Evolutionary conservation across 64 coral and sea anemone genomes (phyloP), one percentile per base, ranked within the genome.

Genomic region (Montipora capricornis): DNA sequence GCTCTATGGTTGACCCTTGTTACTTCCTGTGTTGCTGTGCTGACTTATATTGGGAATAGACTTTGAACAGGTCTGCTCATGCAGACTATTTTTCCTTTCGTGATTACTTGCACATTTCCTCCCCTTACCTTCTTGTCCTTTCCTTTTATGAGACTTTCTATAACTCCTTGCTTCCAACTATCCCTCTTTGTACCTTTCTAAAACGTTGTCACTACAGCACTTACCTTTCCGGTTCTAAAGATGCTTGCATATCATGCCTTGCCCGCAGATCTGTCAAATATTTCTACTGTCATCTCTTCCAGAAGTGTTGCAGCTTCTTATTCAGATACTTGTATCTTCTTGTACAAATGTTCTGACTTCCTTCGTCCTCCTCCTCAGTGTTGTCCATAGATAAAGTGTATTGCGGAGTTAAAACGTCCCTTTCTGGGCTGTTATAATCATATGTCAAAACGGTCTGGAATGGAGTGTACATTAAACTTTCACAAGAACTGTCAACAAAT

Each of bases 61-160:
- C 16, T 84, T 75, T 94, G 92, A 20, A 94, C 46, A 0, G 92
- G 84, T 17, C 84, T 20, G 24, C 14, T 9, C 45, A 94, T 13
- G 2, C 71, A 58, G 8, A 20, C 29, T 0, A 4, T 71, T 24
- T 79, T 87, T 5, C 91, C 82, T 29, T 87, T 86, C 8, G 70
- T 55, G 17, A 87, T 46, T 1, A 87, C 70, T 64, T 58, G 22
- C 5, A 93, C 73, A 3, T 69, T 87, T 3, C 82, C 91, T 3
- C 82, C 74, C 75, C 91, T 93, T 12, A 87, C 57, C 2, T 77
- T 55, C 2, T 48, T 29, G 44, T 87, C 81, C 20, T 70, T 93
- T 19, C 91, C 91, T 61, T 5, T 48, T 26, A 93, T 64, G 11
- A 93, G 53, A 7, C 76, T 51, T 64, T 93, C 91, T 49, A 93